Evolutionary conservation across 2,888 invertebrate species (phyloP), one percentile per base, ranked within the genome.

Genomic region (Heterodera filipjevi): DNA sequence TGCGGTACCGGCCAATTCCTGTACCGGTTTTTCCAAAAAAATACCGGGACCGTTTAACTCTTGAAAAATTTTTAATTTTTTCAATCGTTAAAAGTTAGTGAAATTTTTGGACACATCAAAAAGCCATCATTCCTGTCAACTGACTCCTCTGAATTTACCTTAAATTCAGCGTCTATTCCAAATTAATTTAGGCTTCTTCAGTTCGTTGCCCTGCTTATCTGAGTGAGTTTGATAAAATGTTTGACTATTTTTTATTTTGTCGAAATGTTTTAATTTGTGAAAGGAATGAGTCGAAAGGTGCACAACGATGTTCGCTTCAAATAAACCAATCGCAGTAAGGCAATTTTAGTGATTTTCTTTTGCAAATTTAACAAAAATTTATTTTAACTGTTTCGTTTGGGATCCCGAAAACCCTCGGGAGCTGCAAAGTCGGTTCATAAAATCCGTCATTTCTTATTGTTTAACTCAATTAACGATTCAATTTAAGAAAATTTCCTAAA

Each of bases 231-330:
- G 27, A 30, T 35, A 27, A 16, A 71, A 71, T n/a, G 71, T 27
- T 35, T 32, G 22, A 10, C 12, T 16, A 39, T 39, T 77, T 22
- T 16, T n/a, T n/a, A n/a, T n/a, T n/a, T n/a, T n/a, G n/a, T n/a
- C n/a, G n/a, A 39, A 49, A 30, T 30, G 53, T 27, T 19, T 30
- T 27, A 30, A 44, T 32, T 66, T 72, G 46, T 64, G 66, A 35
- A 30, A 82, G 83, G 75, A 83, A 85, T 71, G 84, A 83, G 64
- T 80, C 83, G 8, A 73, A 78, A 59, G 84, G 84, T 10, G 85
- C 85, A 80, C 59, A 72, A 46, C 78, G 83, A 39, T 83, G 84
- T 76, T 78, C 66, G 33, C 39, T 33, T 14, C 79, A 85, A 73
- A 83, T 83, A 44, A 79, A 84, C 59, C 83, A 83, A 64, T 83